These are phyloP conservation scores for Acanthococcus lagerstroemiae DNA, from an alignment of 2,888 invertebrate species.

Conservation along the genomic window DNA sequence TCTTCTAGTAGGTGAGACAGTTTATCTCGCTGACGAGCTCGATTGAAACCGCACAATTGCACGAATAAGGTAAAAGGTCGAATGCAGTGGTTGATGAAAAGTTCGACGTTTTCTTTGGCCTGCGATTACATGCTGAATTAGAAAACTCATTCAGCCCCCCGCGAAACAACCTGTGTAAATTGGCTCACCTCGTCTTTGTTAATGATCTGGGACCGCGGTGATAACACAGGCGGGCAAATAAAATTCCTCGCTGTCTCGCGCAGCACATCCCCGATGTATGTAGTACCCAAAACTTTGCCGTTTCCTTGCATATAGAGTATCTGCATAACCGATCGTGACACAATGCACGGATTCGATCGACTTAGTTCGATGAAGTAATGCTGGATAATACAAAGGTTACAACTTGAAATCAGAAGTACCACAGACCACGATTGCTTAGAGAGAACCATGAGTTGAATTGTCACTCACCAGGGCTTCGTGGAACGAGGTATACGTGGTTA, in stretches of 20 bases:
- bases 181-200: constrained; percentile 44
- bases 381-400: constrained; percentile 44
- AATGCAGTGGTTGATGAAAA: constrained; percentile 76
- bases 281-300: constrained; percentile 50
- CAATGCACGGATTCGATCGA: constrained; percentile 74
- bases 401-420: neutral
- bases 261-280: constrained; percentile 65
- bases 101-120: constrained; percentile 79
- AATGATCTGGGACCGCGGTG: constrained; percentile 58
- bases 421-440: too few relatives aligned
- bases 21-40: constrained; percentile 90
- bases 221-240: constrained; percentile 80
- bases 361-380: constrained; percentile 93
- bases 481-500: constrained; percentile 65
- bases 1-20: constrained; percentile 81
- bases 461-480: constrained; percentile 65
- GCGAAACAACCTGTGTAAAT: neutral
- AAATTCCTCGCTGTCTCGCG: constrained; percentile 77
- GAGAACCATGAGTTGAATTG: neutral
- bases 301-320: constrained; percentile 56
- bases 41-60: constrained; percentile 86
- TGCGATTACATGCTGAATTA: constrained; percentile 40
- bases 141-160: too few relatives aligned
- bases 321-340: constrained; percentile 83
- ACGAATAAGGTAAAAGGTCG: constrained; percentile 76